Evolutionary conservation across 2,888 invertebrate species (phyloP).

Genomic region (Pollenia angustigena): DNA sequence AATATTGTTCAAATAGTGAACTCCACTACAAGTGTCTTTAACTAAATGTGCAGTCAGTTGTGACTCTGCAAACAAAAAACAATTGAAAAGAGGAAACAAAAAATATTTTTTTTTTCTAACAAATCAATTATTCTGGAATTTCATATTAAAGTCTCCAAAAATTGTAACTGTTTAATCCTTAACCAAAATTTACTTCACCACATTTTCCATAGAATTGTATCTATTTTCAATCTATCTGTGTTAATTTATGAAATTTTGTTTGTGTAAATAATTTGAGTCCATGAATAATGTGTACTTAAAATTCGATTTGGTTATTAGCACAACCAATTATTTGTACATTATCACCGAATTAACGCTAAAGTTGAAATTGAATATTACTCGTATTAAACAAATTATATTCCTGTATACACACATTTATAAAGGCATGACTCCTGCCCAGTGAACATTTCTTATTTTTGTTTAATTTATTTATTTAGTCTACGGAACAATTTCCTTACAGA

Average conservation of each 20-base stretch:
- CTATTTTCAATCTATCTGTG: background rate
- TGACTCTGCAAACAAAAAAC: no score
- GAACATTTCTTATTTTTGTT: background rate
- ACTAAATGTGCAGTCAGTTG: no score
- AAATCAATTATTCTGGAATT: no score
- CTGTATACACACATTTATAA: background rate
- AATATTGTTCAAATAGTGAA: background rate
- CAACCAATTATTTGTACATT: constrained; percentile 65
- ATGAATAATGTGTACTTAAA: background rate
- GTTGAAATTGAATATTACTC: constrained; percentile 31
- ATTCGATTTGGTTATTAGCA: constrained; percentile 27
- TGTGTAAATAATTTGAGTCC: background rate
- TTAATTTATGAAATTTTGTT: background rate
- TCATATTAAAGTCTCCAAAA: background rate
- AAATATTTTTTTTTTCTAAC: no score
- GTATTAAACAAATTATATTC: background rate
- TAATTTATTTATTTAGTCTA: no score
- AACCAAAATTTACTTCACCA: background rate
- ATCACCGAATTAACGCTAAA: constrained; percentile 51
- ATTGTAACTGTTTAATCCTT: background rate
- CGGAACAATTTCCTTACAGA: no score
- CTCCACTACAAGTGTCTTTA: no score
- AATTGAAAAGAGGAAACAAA: no score
- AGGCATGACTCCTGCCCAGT: background rate
- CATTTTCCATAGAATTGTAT: background rate